Evolutionary conservation across 2,888 invertebrate species (phyloP), one percentile per base, ranked within the genome.

Genomic region (Brachycybe producta): DNA sequence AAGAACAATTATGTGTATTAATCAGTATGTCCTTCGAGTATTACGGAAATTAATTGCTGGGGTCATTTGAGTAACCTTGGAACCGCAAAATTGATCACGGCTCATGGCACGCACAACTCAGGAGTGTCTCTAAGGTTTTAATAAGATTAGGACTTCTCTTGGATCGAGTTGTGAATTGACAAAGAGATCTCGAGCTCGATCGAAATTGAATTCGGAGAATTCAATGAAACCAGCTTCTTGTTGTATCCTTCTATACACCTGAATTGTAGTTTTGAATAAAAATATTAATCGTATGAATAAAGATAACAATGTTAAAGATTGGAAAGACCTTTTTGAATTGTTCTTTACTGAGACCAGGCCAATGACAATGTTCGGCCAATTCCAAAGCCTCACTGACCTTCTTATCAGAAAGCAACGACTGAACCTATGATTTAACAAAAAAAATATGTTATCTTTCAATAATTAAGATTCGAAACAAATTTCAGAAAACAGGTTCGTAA

Each of bases 171-270:
- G 57, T 28, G 69, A 66, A 44, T 61, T 61, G 32, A 59, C 59
- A 53, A 73, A 69, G 15, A 69, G 59, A 35, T 69, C 64, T 40
- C 56, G 55, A 3, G 73, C 70, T 49, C 69, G 64, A 3, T 67
- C 67, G 59, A 71, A 70, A 42, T 70, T 64, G 28, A 64, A 61
- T 44, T 65, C 60, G n/a, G 67, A 61, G 56, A 73, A 66, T 59
- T 70, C 65, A 49, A 70, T 67, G 60, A 73, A 73, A 3, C 65
- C 72, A 35, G 71, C 72, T 59, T 69, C 68, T 53, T 68, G 67
- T 53, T 70, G 68, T 26, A 70, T 64, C 49, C 63, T 57, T 42
- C 58, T 58, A 52, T 61, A 64, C 52, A 67, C 62, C 69, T 69
- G 57, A 15, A 56, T 56, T 30, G 13, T 38, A 24, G 49, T 19